Percentiles rank a stretch among this genome's conserved stretches.
phyloP scores from a whole-genome alignment of 1,140 invertebrate genomes.

The Achatina immaculata region DNA sequence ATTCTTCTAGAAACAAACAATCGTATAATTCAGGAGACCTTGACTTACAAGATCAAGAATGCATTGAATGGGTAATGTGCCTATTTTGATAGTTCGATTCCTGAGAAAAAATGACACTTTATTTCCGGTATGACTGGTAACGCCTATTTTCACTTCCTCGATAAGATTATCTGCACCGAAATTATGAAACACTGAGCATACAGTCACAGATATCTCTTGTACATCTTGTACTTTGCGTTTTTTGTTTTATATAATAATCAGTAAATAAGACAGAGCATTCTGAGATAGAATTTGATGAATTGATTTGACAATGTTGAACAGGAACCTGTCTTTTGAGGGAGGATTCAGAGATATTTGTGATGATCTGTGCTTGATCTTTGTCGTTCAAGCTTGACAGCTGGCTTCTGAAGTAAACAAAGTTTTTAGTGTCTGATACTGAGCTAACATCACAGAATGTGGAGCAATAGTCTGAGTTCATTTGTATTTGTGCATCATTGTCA shows the following conservation, averaged over 20 bases:
- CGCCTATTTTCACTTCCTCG: conserved; percentile 34
- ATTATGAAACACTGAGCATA: too few species aligned
- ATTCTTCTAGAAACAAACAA: conserved; percentile 99
- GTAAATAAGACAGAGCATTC: neutral
- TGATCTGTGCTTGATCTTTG: too few species aligned
- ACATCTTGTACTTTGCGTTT: neutral
- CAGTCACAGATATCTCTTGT: neutral
- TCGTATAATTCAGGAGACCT: conserved; percentile 95
- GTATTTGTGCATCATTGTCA: too few species aligned
- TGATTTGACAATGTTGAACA: too few species aligned
- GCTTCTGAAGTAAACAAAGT: too few species aligned
- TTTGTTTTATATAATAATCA: neutral
- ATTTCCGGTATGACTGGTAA: conserved; percentile 31
- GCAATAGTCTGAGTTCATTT: too few species aligned
- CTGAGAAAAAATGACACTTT: neutral
- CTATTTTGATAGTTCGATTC: conserved; percentile 64
- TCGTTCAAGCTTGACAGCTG: too few species aligned
- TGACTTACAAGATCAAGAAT: conserved; percentile 95
- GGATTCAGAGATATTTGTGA: neutral
- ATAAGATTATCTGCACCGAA: neutral
- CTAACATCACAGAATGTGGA: too few species aligned
- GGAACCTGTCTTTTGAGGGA: neutral
- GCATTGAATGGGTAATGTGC: conserved; percentile 90
- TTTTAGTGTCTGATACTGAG: too few species aligned
- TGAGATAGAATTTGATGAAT: too few species aligned